Percentiles rank a stretch among this genome's conserved stretches.
Conservation (phyloP, 2,113 vertebrate species). For the Sinocyclocheilus grahami region DNA sequence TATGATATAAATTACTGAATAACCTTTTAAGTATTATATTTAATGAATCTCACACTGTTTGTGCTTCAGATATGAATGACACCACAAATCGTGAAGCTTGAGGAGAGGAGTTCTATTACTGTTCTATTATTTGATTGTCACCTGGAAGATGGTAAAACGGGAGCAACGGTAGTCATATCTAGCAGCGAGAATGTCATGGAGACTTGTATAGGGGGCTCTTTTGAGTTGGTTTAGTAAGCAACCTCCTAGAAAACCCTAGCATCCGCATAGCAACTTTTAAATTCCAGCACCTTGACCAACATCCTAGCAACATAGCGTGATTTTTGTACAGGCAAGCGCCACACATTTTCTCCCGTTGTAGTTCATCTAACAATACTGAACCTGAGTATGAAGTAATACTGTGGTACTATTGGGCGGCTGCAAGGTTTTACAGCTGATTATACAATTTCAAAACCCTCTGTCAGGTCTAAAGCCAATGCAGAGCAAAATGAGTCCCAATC, state of each 20-base stretch:
- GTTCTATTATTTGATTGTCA: too few species aligned
- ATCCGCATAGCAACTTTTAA: too few species aligned
- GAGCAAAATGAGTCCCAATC: conserved; percentile 33
- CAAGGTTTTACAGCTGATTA: conserved; percentile 25
- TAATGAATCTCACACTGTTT: neutral
- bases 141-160: too few species aligned
- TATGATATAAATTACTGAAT: neutral
- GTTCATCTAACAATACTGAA: neutral
- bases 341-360: neutral
- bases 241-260: neutral
- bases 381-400: conserved; percentile 12
- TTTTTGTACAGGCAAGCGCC: neutral
- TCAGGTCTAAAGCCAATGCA: conserved; percentile 5
- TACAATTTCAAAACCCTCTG: conserved; percentile 26
- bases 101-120: too few species aligned
- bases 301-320: neutral
- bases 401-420: conserved; percentile 5
- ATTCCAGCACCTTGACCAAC: neutral
- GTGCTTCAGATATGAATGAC: neutral
- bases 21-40: neutral
- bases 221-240: neutral
- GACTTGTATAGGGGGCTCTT: neutral
- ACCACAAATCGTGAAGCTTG: too few species aligned
- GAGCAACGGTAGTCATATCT: too few species aligned
- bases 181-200: too few species aligned